Conservation (phyloP, 2,888 invertebrate species). For the Diaprepes abbreviatus region DNA sequence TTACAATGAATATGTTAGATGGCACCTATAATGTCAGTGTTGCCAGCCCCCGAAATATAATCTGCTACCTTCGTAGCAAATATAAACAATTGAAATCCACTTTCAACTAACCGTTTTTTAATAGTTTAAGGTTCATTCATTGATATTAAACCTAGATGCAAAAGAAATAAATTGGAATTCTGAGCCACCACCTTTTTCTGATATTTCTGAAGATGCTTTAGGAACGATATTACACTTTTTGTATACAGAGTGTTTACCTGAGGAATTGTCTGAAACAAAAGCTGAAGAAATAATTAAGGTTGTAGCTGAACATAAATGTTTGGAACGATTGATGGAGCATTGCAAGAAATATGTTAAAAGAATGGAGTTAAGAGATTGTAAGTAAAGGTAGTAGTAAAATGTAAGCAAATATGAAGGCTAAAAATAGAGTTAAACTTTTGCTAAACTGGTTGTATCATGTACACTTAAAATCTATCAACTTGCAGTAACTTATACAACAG, state of each 20-base stretch:
- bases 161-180: conserved; percentile 72
- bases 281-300: conserved; percentile 72
- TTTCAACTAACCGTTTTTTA: conserved; percentile 53
- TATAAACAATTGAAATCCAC: too few relatives aligned
- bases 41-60: too few relatives aligned
- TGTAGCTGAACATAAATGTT: conserved; percentile 71
- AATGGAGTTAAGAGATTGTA: conserved; percentile 76
- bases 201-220: conserved; percentile 74
- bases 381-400: conserved; percentile 56
- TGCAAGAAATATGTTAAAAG: conserved; percentile 75
- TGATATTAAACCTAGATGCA: conserved; percentile 72
- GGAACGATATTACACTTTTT: conserved; percentile 75
- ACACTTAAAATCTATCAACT: too few relatives aligned
- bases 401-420: too few relatives aligned
- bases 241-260: conserved; percentile 76
- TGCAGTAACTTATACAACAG: too few relatives aligned
- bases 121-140: conserved; percentile 72
- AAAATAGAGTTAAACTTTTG: too few relatives aligned
- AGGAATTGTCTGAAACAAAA: conserved; percentile 72
- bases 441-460: too few relatives aligned
- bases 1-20: too few relatives aligned
- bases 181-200: conserved; percentile 71
- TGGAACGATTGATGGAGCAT: conserved; percentile 71
- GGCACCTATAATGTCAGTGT: too few relatives aligned
- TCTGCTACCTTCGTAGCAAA: too few relatives aligned